Evolutionary conservation across 2,888 invertebrate genomes (phyloP), one percentile per base, ranked within the genome.

Genomic region (Osmoderma eremita): DNA sequence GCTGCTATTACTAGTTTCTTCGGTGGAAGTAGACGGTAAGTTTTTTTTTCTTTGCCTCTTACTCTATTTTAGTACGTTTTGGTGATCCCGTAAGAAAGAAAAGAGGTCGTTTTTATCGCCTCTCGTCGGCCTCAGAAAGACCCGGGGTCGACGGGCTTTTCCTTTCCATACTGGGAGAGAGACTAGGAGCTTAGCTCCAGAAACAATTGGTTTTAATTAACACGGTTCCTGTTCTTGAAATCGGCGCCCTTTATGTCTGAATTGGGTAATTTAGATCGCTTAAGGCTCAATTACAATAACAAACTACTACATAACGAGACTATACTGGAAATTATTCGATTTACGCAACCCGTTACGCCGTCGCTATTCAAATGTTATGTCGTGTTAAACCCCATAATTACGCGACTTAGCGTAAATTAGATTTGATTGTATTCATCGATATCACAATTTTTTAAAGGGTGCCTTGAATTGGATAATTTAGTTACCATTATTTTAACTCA

Each of bases 21-120:
- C 69, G 17, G 49, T 56, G 8, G 30, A 62, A 42, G 41, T 69
- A 10, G 54, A 70, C 67, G 70, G 70, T 70, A 58, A 67, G 69
- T 67, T 53, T 13, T 12, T 56, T 56, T 56, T 20, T 22, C 39
- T 48, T 17, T 17, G 5, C 8, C 10, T 2, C 8, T n/a, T n/a
- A 48, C 18, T 20, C 20, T 20, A 18, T 8, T n/a, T 48, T 12
- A 48, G 30, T 30, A 17, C 17, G 5, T 48, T 48, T 48, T 8
- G 18, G 30, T 30, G 30, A 30, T 30, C 30, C 30, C 1, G 10
- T 10, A 6, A 30, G 30, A 30, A 5, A 6, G 10, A 30, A 63
- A 36, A 12, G 6, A 51, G 13, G 24, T 24, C 30, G 30, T 51
- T 51, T 30, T 51, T 51, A 51, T 51, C 22, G 5, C 24, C 13